phyloP scores from a whole-genome alignment of 2,113 vertebrate genomes.

The Podiceps cristatus region DNA sequence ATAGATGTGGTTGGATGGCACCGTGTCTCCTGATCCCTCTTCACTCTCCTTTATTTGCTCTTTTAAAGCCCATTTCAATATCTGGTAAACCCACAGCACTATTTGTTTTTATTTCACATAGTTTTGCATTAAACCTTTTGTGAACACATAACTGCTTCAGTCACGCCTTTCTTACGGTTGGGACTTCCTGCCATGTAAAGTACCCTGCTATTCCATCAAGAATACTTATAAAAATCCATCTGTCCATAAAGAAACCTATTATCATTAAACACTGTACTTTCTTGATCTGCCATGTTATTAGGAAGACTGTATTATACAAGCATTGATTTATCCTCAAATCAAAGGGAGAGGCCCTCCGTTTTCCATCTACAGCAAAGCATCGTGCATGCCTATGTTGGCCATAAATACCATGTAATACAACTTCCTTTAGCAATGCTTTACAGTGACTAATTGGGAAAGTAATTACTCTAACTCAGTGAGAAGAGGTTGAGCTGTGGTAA shows the following conservation, averaged over 20 bases:
- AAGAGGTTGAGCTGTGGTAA: conserved; percentile 17
- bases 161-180: neutral
- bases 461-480: neutral
- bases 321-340: neutral
- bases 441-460: neutral
- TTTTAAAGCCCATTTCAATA: neutral
- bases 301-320: neutral
- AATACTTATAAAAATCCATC: neutral
- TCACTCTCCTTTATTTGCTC: neutral
- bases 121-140: neutral
- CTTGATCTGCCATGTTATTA: neutral
- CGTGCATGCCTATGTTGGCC: neutral
- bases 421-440: conserved; percentile 5
- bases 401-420: neutral
- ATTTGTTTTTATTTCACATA: neutral
- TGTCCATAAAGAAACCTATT: neutral
- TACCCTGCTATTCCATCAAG: neutral
- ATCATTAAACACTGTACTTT: neutral
- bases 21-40: neutral
- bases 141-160: neutral
- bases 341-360: neutral
- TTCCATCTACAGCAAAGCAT: neutral
- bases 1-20: neutral
- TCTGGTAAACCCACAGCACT: neutral
- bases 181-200: neutral